phyloP scores from a whole-genome alignment of 2,888 invertebrate species.

The Boloria selene region DNA sequence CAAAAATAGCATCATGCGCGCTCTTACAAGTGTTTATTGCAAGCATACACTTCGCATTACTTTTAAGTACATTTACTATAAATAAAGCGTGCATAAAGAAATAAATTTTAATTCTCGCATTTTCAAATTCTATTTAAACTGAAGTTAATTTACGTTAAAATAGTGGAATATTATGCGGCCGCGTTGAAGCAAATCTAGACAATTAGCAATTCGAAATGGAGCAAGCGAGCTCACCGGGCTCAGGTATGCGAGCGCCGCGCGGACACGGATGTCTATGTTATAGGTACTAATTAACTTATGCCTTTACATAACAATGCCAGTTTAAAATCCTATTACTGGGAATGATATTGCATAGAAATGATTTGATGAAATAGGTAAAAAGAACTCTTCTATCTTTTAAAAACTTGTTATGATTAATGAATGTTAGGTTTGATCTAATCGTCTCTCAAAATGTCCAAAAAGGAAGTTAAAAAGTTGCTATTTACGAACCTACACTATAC shows the following conservation, averaged over 20 bases:
- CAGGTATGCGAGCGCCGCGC: not conserved
- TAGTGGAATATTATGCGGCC: conserved; percentile 23
- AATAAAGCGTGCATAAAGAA: conserved; percentile 4
- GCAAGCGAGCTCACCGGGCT: conserved; percentile 4
- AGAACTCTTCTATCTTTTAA: no score
- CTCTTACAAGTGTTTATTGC: no score
- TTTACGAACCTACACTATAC: no score
- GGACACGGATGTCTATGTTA: not conserved
- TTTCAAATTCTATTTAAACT: conserved; percentile 8
- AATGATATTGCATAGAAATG: no score
- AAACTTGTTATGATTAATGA: no score
- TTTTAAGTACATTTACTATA: not conserved
- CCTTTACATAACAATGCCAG: not conserved
- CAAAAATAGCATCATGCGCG: no score
- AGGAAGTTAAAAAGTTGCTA: no score
- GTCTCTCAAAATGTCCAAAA: no score
- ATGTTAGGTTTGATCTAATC: no score
- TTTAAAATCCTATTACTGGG: no score
- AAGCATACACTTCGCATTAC: not conserved
- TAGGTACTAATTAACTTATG: not conserved
- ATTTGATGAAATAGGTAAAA: no score
- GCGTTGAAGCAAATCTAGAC: conserved; percentile 14
- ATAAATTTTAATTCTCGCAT: conserved; percentile 2
- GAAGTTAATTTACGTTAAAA: conserved; percentile 19
- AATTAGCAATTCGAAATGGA: conserved; percentile 24